phyloP scores from a whole-genome alignment of 2,888 invertebrate genomes.

The Drosophila fulvimacula region DNA sequence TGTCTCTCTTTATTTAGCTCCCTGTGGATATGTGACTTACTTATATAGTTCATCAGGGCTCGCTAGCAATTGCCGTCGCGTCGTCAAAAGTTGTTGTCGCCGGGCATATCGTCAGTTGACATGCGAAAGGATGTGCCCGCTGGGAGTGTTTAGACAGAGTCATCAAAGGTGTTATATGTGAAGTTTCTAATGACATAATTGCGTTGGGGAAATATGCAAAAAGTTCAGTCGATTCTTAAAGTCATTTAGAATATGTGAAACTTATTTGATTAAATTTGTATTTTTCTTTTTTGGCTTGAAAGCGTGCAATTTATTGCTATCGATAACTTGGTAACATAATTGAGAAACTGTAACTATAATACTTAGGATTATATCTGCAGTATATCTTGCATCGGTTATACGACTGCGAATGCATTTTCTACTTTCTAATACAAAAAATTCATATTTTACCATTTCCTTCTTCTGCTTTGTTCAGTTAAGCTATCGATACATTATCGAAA shows the following conservation, averaged over 20 bases:
- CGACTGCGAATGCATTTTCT: no score
- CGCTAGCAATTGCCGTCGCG: constrained; percentile 39
- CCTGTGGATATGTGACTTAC: constrained; percentile 38
- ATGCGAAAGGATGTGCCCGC: constrained; percentile 69
- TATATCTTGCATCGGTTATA: no score
- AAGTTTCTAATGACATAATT: constrained; percentile 16
- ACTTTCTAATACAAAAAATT: no score
- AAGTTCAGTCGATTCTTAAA: neutral
- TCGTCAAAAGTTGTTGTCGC: constrained; percentile 43
- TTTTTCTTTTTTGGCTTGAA: neutral
- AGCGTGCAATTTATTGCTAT: neutral
- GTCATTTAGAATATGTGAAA: neutral
- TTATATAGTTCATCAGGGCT: constrained; percentile 40
- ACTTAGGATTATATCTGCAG: no score
- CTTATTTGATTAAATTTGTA: neutral
- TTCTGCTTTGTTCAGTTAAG: no score
- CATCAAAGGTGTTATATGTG: constrained; percentile 44
- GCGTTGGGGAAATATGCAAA: neutral
- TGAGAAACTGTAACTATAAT: no score
- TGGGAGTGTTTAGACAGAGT: constrained; percentile 36
- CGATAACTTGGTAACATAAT: neutral
- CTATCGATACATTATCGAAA: neutral
- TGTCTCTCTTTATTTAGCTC: constrained; percentile 59
- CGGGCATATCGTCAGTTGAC: constrained; percentile 66
- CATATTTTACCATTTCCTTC: neutral